phyloP scores from a whole-genome alignment of 35 echinoderm and acorn worm species.

The Ophioderma brevispina region DNA sequence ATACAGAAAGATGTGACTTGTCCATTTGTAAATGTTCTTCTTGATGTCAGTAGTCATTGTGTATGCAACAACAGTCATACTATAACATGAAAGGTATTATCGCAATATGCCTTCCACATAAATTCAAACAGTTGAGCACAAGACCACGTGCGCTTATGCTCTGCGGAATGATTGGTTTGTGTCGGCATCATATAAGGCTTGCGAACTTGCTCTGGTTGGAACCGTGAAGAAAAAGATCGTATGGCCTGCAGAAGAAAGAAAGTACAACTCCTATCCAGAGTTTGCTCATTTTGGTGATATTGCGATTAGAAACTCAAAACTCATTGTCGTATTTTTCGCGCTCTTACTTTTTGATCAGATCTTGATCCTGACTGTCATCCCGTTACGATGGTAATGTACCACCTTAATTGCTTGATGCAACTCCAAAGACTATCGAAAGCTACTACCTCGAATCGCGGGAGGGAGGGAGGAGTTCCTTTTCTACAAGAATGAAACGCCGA shows the following conservation, averaged over 20 bases:
- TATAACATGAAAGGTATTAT: conserved; percentile 77
- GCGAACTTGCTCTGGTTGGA: conserved; percentile 52
- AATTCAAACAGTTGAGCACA: conserved; percentile 89
- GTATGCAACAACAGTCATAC: conserved; percentile 74
- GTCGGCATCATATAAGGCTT: conserved; percentile 68
- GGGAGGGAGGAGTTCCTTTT: conserved; percentile 57
- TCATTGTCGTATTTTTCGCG: conserved; percentile 49
- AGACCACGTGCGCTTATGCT: conserved; percentile 69
- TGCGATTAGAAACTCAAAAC: conserved; percentile 13
- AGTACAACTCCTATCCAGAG: not conserved
- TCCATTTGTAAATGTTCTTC: conserved; percentile 58
- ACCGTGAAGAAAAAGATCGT: not conserved
- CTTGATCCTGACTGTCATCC: conserved; percentile 82
- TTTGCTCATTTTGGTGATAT: conserved; percentile 27
- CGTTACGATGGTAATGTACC: conserved; percentile 85
- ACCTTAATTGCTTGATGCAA: conserved; percentile 78
- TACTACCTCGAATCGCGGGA: conserved; percentile 24
- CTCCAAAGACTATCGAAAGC: conserved; percentile 77
- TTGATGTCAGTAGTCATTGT: conserved; percentile 61
- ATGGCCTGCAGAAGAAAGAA: not conserved
- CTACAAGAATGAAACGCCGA: conserved; percentile 88
- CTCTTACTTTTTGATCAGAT: conserved; percentile 77
- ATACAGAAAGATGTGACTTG: conserved; percentile 61
- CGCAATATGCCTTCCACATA: conserved; percentile 91
- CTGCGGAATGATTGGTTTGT: conserved; percentile 75